These are phyloP conservation scores for Bombus difficillimus DNA, from an alignment of 1,140 invertebrate genomes.

Conservation along the genomic window DNA sequence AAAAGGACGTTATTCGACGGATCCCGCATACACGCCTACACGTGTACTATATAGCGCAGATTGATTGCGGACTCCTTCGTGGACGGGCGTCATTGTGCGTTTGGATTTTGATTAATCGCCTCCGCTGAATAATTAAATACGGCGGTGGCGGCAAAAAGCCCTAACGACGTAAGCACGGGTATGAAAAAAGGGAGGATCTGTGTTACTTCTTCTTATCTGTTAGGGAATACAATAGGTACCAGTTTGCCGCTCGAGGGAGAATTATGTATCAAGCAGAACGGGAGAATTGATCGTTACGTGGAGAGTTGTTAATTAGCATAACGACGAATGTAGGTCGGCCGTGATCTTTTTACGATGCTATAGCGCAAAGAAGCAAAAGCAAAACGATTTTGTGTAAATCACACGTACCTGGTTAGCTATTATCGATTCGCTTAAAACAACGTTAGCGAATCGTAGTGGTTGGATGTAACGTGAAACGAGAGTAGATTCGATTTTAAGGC, in stretches of 20 bases:
- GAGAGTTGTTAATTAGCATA: not conserved
- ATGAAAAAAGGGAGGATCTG: not conserved
- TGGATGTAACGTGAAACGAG: not conserved
- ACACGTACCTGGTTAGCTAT: not conserved
- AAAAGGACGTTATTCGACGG: not conserved
- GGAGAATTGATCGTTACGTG: not conserved
- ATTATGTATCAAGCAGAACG: not conserved
- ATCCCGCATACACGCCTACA: not conserved
- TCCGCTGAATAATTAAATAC: constrained; percentile 31
- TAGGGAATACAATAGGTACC: not conserved
- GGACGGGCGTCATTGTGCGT: constrained; percentile 1
- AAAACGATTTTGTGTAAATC: not conserved
- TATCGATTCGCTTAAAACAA: constrained; percentile 3
- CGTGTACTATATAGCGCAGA: not conserved
- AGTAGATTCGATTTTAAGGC: not conserved
- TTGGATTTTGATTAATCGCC: constrained; percentile 27
- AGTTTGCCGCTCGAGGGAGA: not conserved
- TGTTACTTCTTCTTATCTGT: constrained; percentile 9
- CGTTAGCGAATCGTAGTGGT: not conserved
- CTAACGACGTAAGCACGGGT: constrained; percentile 7
- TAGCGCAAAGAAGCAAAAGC: not conserved
- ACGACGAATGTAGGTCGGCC: not conserved
- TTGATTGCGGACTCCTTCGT: not conserved
- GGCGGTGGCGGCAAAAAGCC: not conserved
- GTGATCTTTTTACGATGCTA: not conserved